phyloP scores from a whole-genome alignment of 2,888 invertebrate genomes.

The Eupithecia centaureata region DNA sequence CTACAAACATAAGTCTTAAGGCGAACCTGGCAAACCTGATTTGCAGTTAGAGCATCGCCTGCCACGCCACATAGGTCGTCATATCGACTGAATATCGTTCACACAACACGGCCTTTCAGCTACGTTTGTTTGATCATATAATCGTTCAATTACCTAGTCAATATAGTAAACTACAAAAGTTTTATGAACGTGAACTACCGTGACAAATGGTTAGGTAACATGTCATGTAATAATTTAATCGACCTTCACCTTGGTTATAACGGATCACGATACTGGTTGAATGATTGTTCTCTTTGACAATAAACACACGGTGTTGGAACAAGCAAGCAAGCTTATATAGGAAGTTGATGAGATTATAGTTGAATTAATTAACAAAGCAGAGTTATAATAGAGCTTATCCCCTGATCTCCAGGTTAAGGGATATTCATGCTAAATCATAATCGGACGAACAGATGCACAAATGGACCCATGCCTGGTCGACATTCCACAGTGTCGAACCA shows the following conservation, averaged over 20 bases:
- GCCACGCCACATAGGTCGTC: too few species aligned
- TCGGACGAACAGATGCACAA: too few species aligned
- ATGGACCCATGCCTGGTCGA: too few species aligned
- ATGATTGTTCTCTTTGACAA: constrained; percentile 28
- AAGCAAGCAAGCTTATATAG: background rate
- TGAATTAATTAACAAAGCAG: too few species aligned
- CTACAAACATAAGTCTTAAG: too few species aligned
- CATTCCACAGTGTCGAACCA: too few species aligned
- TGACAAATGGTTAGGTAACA: constrained; percentile 15
- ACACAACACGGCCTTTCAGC: background rate
- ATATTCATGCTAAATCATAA: too few species aligned
- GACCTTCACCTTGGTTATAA: constrained; percentile 51
- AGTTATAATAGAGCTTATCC: too few species aligned
- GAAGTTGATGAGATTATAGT: background rate
- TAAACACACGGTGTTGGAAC: background rate
- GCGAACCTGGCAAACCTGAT: too few species aligned
- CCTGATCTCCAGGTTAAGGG: too few species aligned
- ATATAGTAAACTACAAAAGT: background rate
- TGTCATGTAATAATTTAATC: constrained; percentile 27
- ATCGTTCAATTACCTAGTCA: background rate
- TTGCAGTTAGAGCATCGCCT: too few species aligned
- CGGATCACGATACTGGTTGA: constrained; percentile 48
- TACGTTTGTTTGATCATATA: background rate
- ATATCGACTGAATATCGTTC: too few species aligned
- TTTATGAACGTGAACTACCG: constrained; percentile 22